Percentiles rank a stretch among this genome's conserved stretches.
These are phyloP conservation scores for Crenuchus spilurus DNA, from an alignment of 2,797 vertebrate species.

Conservation along the genomic window DNA sequence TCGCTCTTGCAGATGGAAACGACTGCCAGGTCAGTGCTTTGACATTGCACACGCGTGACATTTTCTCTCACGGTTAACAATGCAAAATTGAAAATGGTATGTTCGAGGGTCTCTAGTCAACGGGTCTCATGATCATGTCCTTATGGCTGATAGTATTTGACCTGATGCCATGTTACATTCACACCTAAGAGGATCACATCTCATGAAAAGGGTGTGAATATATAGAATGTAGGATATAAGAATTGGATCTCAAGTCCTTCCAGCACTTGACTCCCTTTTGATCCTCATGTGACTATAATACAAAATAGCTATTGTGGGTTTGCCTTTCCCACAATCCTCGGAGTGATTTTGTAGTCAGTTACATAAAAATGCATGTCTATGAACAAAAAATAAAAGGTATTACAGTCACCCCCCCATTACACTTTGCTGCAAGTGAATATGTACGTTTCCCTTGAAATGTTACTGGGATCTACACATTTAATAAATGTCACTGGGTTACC, in stretches of 20 bases:
- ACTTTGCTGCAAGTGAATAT: too few relatives aligned
- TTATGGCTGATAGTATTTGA: not conserved
- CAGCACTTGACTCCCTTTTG: not conserved
- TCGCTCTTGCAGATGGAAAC: constrained; percentile 17
- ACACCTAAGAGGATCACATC: not conserved
- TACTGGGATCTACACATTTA: too few relatives aligned
- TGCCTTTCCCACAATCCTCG: too few relatives aligned
- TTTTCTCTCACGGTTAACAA: not conserved
- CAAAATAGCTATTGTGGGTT: too few relatives aligned
- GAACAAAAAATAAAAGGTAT: too few relatives aligned
- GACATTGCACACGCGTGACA: not conserved
- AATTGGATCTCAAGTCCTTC: not conserved
- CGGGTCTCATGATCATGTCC: not conserved
- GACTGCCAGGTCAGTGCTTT: not conserved
- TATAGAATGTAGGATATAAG: not conserved
- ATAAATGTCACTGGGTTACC: too few relatives aligned
- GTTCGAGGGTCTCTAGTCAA: not conserved
- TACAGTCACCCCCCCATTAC: too few relatives aligned
- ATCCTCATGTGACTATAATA: not conserved
- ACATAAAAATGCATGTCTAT: too few relatives aligned
- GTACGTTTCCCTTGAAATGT: too few relatives aligned
- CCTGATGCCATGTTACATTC: not conserved
- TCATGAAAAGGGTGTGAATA: not conserved
- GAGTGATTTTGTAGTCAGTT: too few relatives aligned
- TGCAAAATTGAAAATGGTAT: not conserved